Percentiles rank a stretch among this genome's conserved stretches.
These are phyloP conservation scores for Drosophila meridiana DNA, from an alignment of 2,888 invertebrate genomes.

Conservation along the genomic window DNA sequence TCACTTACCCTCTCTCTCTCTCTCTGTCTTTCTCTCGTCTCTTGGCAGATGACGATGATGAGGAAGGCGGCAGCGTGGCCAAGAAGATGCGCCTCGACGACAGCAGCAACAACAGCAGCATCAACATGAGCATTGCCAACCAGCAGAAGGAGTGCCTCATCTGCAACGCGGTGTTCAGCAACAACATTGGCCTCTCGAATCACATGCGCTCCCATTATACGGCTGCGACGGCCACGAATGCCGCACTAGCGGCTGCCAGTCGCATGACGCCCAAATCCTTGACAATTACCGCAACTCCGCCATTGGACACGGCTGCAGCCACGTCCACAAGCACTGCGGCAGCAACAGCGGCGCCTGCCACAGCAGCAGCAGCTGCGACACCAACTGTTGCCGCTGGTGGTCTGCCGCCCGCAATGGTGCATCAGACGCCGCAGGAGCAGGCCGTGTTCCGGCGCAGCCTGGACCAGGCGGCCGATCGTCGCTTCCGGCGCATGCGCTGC, in stretches of 20 bases:
- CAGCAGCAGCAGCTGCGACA: conserved; percentile 1
- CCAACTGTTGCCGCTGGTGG: neutral
- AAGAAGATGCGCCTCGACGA: conserved; percentile 81
- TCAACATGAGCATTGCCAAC: conserved; percentile 51
- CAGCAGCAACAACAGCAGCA: conserved; percentile 61
- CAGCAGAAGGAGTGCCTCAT: conserved; percentile 83
- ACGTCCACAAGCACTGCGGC: conserved; percentile 35
- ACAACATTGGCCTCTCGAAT: conserved; percentile 84
- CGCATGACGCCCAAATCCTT: conserved; percentile 70
- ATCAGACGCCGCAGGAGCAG: conserved; percentile 73
- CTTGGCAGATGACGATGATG: conserved; percentile 76
- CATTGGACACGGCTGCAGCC: conserved; percentile 30
- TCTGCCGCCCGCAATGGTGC: conserved; percentile 60
- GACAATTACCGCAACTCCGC: conserved; percentile 70
- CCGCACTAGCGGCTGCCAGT: conserved; percentile 59
- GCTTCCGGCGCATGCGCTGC: conserved; percentile 84
- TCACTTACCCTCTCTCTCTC: neutral
- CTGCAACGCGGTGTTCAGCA: conserved; percentile 84
- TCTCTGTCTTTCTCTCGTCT: too few species aligned
- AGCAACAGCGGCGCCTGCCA: neutral
- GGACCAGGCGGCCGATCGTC: conserved; percentile 82
- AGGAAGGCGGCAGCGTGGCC: conserved; percentile 65
- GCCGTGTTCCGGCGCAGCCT: conserved; percentile 81
- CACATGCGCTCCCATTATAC: conserved; percentile 84
- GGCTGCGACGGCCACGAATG: conserved; percentile 66